Evolutionary conservation across 2,797 vertebrate genomes (phyloP).

Genomic region (Onychomys leucogaster): DNA sequence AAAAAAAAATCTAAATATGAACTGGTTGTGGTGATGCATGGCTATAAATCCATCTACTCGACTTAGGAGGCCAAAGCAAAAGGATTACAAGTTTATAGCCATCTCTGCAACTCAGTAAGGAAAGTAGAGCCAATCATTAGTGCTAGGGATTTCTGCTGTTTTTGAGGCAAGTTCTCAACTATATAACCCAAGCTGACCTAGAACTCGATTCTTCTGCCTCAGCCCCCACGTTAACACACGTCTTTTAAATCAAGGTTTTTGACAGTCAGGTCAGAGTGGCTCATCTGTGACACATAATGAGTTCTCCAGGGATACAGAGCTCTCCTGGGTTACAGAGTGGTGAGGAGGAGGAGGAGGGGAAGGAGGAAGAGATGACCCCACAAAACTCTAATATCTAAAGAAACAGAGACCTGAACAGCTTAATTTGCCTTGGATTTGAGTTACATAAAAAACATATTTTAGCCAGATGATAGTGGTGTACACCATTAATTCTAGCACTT

Average conservation of each 20-base stretch:
- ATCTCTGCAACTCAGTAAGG: neutral
- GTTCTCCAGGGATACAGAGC: neutral
- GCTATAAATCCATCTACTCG: neutral
- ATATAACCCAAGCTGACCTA: neutral
- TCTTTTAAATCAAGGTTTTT: neutral
- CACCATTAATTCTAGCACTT: neutral
- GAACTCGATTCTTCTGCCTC: neutral
- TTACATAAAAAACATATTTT: conserved; percentile 25
- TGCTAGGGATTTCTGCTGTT: neutral
- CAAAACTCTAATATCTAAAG: neutral
- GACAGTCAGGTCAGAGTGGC: neutral
- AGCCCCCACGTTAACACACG: neutral
- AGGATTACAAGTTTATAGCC: neutral
- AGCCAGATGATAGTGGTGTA: neutral
- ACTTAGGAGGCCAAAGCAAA: neutral
- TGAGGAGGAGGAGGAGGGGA: neutral
- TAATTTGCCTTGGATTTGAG: conserved; percentile 30
- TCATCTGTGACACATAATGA: neutral
- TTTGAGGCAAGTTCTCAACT: neutral
- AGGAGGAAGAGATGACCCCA: neutral
- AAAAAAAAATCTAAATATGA: neutral
- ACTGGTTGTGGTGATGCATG: neutral
- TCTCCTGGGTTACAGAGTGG: neutral
- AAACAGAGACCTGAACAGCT: conserved; percentile 21
- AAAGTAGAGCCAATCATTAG: neutral